Base-by-base conservation (phyloP, 2,797 vertebrate species). In the Girardinus metallicus region DNA sequence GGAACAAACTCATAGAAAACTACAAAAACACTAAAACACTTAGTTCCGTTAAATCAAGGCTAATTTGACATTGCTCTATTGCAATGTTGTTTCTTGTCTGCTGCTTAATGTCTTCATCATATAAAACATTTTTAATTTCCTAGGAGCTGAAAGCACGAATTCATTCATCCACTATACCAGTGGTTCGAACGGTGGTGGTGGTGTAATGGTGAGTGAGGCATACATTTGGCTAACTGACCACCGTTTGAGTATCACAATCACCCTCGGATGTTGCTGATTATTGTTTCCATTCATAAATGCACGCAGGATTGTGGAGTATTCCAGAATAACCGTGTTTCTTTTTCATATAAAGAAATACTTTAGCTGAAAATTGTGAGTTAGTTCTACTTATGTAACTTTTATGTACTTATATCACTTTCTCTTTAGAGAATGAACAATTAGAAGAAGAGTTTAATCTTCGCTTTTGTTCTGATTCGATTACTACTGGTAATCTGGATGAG, bases 401-500 rank as follows among this genome's bases (percentile, higher is more conserved):
- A 49, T 21, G 18, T 2, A 49, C 18, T 21, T 21, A 18, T 21
- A 31, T 21, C 5, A 34, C 5, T 26, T 64, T 34, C 16, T 62
- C 1, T 3, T 62, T 34, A 44, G 23, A 31, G 11, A 29, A 62
- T 10, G 18, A 46, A 13, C 16, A 60, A 31, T 2, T 6, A 44
- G 23, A 44, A 44, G 5, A 13, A 4, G 1, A 16, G n/a, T 16
- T 18, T 29, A 29, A 3, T 46, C 26, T 72, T 72, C 23, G 23
- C n/a, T 29, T 72, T 72, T 72, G 46, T 72, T 72, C 68, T 72
- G 68, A 46, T 21, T n/a, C 68, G 74, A 44, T 43, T 41, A 29
- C 39, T 29, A 13, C 26, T 73, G 31, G 43, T 73, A 44, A 73
- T 60, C 46, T 60, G 51, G 51, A 53, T 53, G n/a, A 34, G 88